Percentiles rank a stretch among this genome's conserved stretches.
These are phyloP conservation scores for Nezara viridula DNA, from an alignment of 2,888 invertebrate species.

Conservation along the genomic window DNA sequence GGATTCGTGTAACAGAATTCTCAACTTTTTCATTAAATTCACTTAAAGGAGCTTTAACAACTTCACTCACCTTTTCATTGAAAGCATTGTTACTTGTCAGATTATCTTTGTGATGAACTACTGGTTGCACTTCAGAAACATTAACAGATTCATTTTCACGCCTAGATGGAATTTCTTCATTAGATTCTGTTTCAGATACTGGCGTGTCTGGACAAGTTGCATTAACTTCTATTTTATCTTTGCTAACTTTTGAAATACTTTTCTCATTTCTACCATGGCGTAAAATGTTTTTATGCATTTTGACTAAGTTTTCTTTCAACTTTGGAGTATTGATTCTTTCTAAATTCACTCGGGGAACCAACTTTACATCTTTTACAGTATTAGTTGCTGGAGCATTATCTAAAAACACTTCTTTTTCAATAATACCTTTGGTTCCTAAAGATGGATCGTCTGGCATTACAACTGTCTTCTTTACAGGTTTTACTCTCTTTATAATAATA, in stretches of 20 bases:
- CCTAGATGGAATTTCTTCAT: constrained; percentile 4
- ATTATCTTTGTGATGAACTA: background rate
- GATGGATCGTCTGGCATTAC: constrained; percentile 30
- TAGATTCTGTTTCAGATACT: background rate
- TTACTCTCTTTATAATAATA: constrained; percentile 55
- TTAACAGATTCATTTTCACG: background rate
- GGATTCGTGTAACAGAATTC: background rate
- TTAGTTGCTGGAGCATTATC: background rate
- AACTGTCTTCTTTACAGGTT: constrained; percentile 53
- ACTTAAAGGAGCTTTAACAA: background rate
- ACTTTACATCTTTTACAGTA: constrained; percentile 1
- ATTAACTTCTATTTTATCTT: constrained; percentile 14
- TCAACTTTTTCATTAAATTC: background rate
- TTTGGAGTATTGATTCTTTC: constrained; percentile 42
- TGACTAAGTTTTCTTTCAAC: constrained; percentile 20
- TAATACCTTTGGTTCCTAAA: background rate
- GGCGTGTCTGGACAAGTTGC: background rate
- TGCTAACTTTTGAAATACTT: background rate
- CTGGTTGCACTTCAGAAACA: background rate
- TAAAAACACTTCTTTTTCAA: constrained; percentile 47
- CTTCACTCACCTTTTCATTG: background rate
- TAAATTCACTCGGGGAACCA: constrained; percentile 2
- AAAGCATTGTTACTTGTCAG: background rate
- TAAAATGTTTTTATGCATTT: constrained; percentile 50
- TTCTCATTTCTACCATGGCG: constrained; percentile 22